Percentiles rank a stretch among this genome's conserved stretches.
Evolutionary conservation across 2,888 invertebrate species (phyloP).

Genomic region (Archips crataeganus): DNA sequence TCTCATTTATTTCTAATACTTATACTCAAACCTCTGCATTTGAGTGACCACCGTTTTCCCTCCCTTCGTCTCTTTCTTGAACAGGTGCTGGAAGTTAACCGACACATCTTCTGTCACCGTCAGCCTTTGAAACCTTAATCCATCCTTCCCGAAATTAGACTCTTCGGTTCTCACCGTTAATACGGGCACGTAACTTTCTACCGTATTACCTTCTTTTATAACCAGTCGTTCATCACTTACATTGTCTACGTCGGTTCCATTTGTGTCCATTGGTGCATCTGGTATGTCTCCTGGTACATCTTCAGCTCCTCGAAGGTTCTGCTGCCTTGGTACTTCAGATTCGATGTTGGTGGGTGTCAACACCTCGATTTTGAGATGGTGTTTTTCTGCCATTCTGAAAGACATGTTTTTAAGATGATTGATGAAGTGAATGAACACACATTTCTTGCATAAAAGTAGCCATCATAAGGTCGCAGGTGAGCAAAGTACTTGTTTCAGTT

Average conservation of each 20-base stretch:
- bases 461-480: too few relatives aligned
- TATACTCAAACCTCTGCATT: slow-evolving; percentile 71
- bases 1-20: slow-evolving; percentile 54
- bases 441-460: too few relatives aligned
- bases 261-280: neutral
- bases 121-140: slow-evolving; percentile 69
- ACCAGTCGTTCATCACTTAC: slow-evolving; percentile 36
- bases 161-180: slow-evolving; percentile 71
- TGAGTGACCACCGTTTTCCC: slow-evolving; percentile 70
- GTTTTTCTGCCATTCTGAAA: slow-evolving; percentile 59
- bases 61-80: slow-evolving; percentile 65
- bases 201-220: slow-evolving; percentile 41
- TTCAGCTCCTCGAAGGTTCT: slow-evolving; percentile 56
- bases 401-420: neutral
- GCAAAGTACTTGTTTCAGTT: too few relatives aligned
- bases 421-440: too few relatives aligned
- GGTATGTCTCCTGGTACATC: neutral
- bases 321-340: slow-evolving; percentile 67
- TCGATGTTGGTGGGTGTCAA: slow-evolving; percentile 58
- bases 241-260: neutral
- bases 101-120: slow-evolving; percentile 72
- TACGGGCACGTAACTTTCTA: slow-evolving; percentile 59
- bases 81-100: slow-evolving; percentile 72
- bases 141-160: slow-evolving; percentile 65
- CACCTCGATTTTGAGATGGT: slow-evolving; percentile 55